Conservation (phyloP, 2,797 vertebrate genomes). For the Agapornis canus region DNA sequence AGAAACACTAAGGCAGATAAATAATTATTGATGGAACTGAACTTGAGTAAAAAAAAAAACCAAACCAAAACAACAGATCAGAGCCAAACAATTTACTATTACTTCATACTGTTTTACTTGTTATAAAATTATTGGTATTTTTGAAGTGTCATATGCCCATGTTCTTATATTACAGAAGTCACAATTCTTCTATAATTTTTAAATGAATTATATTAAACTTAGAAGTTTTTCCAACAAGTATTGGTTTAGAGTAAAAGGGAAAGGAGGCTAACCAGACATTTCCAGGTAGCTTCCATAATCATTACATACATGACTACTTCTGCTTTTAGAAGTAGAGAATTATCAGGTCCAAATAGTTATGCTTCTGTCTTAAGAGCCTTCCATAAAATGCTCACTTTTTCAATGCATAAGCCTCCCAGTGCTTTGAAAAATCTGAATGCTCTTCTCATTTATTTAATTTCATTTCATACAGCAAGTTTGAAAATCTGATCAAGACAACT, state of each 20-base stretch:
- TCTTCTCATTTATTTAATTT: background rate
- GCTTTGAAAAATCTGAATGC: background rate
- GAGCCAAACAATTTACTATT: background rate
- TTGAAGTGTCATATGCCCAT: background rate
- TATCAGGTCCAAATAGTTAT: background rate
- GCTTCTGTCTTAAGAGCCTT: background rate
- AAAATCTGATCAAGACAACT: background rate
- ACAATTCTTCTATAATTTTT: background rate
- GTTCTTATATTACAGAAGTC: background rate
- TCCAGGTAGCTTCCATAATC: background rate
- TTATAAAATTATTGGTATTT: background rate
- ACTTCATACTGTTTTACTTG: background rate
- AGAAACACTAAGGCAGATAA: background rate
- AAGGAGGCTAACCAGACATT: background rate
- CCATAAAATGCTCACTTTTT: background rate
- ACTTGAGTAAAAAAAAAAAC: background rate
- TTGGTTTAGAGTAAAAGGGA: background rate
- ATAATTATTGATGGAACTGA: background rate
- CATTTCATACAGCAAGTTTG: background rate
- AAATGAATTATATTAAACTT: background rate
- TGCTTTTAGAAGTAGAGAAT: background rate
- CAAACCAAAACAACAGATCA: background rate
- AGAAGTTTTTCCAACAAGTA: background rate
- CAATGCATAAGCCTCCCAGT: background rate
- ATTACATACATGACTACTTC: background rate